Percentiles rank a stretch among this genome's conserved stretches.
phyloP scores from a whole-genome alignment of 2,888 invertebrate genomes.

The Mesodorylaimus sp. region DNA sequence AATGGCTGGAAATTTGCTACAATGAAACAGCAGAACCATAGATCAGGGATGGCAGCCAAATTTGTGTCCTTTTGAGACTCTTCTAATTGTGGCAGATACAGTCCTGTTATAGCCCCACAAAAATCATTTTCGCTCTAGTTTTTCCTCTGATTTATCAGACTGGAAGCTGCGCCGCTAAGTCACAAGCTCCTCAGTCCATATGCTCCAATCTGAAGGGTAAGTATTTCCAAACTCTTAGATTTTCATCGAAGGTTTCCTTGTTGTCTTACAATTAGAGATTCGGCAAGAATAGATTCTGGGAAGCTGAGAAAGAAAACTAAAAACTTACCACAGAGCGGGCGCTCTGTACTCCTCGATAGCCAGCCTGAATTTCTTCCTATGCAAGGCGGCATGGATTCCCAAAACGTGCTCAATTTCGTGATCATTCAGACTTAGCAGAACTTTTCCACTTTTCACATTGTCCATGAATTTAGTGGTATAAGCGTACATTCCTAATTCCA shows the following conservation, averaged over 20 bases:
- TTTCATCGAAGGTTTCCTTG: background rate
- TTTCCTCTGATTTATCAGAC: too few species aligned
- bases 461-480: conserved; percentile 73
- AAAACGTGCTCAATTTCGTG: conserved; percentile 72
- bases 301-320: conserved; percentile 5
- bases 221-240: background rate
- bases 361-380: conserved; percentile 70
- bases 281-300: too few species aligned
- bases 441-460: conserved; percentile 82
- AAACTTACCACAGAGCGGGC: conserved; percentile 51
- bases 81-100: too few species aligned
- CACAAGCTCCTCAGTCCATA: too few species aligned
- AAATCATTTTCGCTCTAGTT: too few species aligned
- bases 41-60: too few species aligned
- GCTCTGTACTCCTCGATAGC: conserved; percentile 80
- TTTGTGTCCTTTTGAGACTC: too few species aligned
- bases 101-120: too few species aligned
- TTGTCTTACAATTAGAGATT: background rate
- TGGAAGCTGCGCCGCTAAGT: too few species aligned
- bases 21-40: too few species aligned
- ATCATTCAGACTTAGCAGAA: conserved; percentile 73
- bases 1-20: conserved; percentile 56
- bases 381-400: conserved; percentile 76
- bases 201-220: background rate
- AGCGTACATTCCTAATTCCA: conserved; percentile 80